Evolutionary conservation across 92 coral and sea anemone genomes (phyloP), one percentile per base, ranked within the genome.

Genomic region (Zoanthus gigantus): DNA sequence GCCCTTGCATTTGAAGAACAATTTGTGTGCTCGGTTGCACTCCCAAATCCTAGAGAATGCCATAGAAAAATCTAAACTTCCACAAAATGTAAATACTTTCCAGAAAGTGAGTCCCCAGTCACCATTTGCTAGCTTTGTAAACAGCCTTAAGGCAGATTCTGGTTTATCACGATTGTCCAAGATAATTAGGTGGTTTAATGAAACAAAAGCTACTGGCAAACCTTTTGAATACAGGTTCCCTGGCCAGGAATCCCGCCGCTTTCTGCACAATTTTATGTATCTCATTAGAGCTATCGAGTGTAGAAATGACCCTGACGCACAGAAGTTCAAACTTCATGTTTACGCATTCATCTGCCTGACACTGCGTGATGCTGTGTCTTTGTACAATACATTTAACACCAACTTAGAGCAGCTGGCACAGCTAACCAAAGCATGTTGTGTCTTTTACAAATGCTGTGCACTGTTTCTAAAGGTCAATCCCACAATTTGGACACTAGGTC

Each of bases 1-100:
- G 65, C 89, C 91, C 47, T 71, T 89, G 88, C 89, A 89, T 63
- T 50, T 89, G 53, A 83, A 83, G 63, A 89, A 83, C 56, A 89
- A 89, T 83, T 89, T 52, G 32, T 89, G 89, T 83, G 91, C 88
- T 52, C 52, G 72, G 48, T 45, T 75, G 65, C 56, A 46, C 72
- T 18, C 79, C 66, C 88, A 9, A 72, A 71, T 84, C 37, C 79
- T 72, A 5, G 81, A 84, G 68, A 8, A 8, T 61, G 69, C 69
- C 9, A 61, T 61, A 8, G 69, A 61, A 23, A 23, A 23, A 23
- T 23, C 23, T 23, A 23, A 23, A 23, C 23, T 23, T 7, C 14
- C 61, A 54, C 61, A 54, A 14, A 54, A 54, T 54, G 61, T 54
- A 7, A 54, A 54, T 54, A 14, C 8, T 8, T 54, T 54, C 14